A percentile compares a stretch with the other conserved stretches of the same genome.
Evolutionary conservation across 2,797 vertebrate genomes (phyloP).

Genomic region (Aotus griseimembra): DNA sequence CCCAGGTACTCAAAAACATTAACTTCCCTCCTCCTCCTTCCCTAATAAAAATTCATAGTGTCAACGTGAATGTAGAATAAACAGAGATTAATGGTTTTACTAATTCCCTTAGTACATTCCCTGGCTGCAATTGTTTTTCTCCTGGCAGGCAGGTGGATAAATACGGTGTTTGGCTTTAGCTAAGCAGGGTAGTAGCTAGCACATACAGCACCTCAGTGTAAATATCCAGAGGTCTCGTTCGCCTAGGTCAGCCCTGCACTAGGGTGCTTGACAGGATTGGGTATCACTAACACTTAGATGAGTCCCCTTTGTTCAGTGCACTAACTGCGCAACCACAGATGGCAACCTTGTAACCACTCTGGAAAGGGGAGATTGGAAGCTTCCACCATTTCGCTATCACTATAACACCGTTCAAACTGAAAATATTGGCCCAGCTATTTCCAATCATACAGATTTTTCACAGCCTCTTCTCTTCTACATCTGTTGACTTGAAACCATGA

Average conservation of each 20-base stretch:
- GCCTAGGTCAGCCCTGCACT: not conserved
- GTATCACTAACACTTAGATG: not conserved
- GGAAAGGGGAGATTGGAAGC: not conserved
- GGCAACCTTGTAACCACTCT: not conserved
- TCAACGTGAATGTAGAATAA: conserved; percentile 39
- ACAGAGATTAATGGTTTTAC: conserved; percentile 5
- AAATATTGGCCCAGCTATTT: not conserved
- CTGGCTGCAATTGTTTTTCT: not conserved
- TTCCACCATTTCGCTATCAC: not conserved
- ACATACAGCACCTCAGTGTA: not conserved
- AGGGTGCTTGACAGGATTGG: not conserved
- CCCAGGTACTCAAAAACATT: not conserved
- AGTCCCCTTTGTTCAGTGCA: not conserved
- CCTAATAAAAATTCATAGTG: conserved; percentile 44
- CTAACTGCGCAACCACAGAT: not conserved
- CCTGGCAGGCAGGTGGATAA: not conserved
- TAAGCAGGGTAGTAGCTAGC: not conserved
- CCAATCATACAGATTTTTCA: not conserved
- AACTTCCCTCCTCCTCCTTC: not conserved
- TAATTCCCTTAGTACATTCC: conserved; percentile 2
- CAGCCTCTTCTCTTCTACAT: not conserved
- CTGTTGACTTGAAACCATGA: not conserved
- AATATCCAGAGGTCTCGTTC: not conserved
- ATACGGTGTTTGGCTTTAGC: not conserved
- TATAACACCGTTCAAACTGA: not conserved